Conservation (phyloP, 2,888 invertebrate species). For the Orchestes rusci region DNA sequence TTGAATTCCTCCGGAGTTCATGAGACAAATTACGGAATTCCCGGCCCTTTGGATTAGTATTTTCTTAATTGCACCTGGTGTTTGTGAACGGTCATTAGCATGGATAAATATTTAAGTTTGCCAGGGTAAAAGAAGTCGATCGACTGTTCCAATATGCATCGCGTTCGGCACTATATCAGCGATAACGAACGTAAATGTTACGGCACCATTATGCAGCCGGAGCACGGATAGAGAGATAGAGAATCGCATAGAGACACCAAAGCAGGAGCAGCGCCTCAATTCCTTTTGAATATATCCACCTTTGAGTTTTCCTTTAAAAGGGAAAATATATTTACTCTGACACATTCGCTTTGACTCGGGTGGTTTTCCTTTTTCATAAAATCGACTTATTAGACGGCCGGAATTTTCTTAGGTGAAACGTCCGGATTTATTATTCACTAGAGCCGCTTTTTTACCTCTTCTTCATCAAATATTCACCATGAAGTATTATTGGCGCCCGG, state of each 20-base stretch:
- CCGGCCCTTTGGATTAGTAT: too few species aligned
- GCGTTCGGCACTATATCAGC: constrained; percentile 10
- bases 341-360: constrained; percentile 22
- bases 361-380: constrained; percentile 18
- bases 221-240: constrained; percentile 17
- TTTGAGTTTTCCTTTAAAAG: constrained; percentile 19
- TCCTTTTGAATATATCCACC: constrained; percentile 22
- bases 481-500: too few species aligned
- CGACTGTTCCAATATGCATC: too few species aligned
- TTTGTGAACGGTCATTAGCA: too few species aligned
- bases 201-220: constrained; percentile 17
- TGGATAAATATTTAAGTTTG: too few species aligned
- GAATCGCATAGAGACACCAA: constrained; percentile 16
- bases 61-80: too few species aligned
- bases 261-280: constrained; percentile 18
- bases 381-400: constrained; percentile 19
- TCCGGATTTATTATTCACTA: constrained; percentile 20
- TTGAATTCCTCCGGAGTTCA: too few species aligned
- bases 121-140: too few species aligned
- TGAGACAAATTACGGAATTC: too few species aligned
- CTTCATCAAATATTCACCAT: constrained; percentile 19
- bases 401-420: constrained; percentile 18
- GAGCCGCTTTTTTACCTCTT: constrained; percentile 14
- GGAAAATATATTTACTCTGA: constrained; percentile 24
- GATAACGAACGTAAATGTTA: constrained; percentile 22